These are phyloP conservation scores for Valencia hispanica DNA, from an alignment of 2,797 vertebrate species.

Conservation along the genomic window DNA sequence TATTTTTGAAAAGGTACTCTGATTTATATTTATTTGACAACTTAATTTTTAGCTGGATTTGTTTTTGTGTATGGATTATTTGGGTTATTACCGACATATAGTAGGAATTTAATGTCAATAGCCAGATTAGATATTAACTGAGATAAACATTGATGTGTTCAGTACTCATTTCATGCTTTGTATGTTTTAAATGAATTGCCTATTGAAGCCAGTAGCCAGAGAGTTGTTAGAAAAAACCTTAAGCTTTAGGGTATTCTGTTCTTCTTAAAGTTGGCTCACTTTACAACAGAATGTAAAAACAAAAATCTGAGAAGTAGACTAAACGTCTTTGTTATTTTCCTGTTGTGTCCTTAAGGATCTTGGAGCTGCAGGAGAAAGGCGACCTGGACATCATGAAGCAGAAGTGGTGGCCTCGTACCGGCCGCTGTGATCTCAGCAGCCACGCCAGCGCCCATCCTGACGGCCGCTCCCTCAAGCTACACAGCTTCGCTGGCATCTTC, in stretches of 20 bases:
- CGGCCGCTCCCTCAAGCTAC: constrained; percentile 94
- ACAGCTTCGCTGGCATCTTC: constrained; percentile 98
- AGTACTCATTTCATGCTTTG: not conserved
- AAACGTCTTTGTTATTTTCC: not conserved
- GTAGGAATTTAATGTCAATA: not conserved
- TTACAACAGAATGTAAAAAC: too few relatives aligned
- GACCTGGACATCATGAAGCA: constrained; percentile 97
- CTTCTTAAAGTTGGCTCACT: too few relatives aligned
- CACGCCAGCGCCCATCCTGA: constrained; percentile 87
- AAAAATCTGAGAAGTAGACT: not conserved
- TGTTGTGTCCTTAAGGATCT: constrained; percentile 82
- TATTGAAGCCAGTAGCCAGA: not conserved
- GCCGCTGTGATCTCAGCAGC: constrained; percentile 92
- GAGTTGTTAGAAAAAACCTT: too few relatives aligned
- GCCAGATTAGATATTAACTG: not conserved
- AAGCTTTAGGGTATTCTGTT: too few relatives aligned
- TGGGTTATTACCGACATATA: not conserved
- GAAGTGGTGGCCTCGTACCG: constrained; percentile 97
- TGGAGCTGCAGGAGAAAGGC: constrained; percentile 96
- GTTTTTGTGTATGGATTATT: not conserved
- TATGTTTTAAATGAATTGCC: not conserved
- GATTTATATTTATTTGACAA: not conserved
- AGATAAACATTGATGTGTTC: not conserved
- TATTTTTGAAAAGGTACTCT: not conserved
- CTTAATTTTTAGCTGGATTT: not conserved